phyloP scores from a whole-genome alignment of 2,113 vertebrate species.

The Muntiacus muntjak region DNA sequence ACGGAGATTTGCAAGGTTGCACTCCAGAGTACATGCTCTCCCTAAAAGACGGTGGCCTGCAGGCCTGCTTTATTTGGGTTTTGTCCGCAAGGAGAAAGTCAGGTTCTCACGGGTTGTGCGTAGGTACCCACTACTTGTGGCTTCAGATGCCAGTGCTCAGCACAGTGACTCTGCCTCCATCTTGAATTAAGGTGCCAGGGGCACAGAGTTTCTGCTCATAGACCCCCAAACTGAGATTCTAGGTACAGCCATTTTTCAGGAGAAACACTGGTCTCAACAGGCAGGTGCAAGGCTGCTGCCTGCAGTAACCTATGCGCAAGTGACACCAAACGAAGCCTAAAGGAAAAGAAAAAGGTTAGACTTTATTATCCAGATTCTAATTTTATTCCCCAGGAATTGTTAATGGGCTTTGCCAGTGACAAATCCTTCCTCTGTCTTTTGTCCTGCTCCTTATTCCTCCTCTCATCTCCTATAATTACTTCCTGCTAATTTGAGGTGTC shows the following conservation, averaged over 20 bases:
- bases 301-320: not conserved
- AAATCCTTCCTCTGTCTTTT: not conserved
- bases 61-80: not conserved
- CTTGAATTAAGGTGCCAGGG: not conserved
- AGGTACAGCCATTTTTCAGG: not conserved
- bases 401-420: not conserved
- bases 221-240: not conserved
- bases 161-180: rapidly evolving
- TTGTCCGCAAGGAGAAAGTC: not conserved
- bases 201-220: not conserved
- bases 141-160: not conserved
- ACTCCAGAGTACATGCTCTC: not conserved
- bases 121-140: rapidly evolving
- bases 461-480: not conserved
- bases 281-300: not conserved
- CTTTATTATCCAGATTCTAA: not conserved
- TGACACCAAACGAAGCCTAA: not conserved
- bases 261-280: not conserved
- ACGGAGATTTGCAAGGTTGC: not conserved
- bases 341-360: not conserved
- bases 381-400: not conserved
- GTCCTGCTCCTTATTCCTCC: not conserved
- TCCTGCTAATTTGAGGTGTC: not conserved
- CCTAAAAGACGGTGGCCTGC: not conserved
- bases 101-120: not conserved